Evolutionary conservation across 2,888 invertebrate species (phyloP).

Genomic region (Pelosia muscerda): DNA sequence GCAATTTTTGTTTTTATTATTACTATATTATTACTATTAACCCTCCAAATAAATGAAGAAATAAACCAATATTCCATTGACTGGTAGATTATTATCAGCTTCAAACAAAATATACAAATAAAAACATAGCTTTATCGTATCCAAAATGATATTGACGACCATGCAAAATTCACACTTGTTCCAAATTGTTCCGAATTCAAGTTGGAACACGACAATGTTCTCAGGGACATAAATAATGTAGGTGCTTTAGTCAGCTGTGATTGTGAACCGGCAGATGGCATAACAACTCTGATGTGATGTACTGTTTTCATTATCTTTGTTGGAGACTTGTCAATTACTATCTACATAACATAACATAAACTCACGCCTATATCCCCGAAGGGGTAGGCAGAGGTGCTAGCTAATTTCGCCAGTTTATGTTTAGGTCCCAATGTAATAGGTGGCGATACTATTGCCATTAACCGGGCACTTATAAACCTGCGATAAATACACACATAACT

Average conservation of each 20-base stretch:
- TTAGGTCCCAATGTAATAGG: too few relatives aligned
- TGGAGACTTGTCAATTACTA: background rate
- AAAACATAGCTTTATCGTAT: constrained; percentile 14
- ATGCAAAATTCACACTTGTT: constrained; percentile 31
- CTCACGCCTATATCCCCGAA: too few relatives aligned
- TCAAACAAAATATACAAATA: background rate
- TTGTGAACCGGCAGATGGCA: constrained; percentile 37
- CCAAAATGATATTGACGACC: constrained; percentile 4
- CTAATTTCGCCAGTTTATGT: too few relatives aligned
- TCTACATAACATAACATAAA: too few relatives aligned
- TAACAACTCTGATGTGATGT: background rate
- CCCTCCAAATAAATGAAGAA: too few relatives aligned
- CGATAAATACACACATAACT: too few relatives aligned
- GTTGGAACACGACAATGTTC: constrained; percentile 28
- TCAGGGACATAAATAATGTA: constrained; percentile 40
- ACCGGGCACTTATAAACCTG: too few relatives aligned
- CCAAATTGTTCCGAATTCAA: constrained; percentile 22
- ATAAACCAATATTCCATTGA: background rate
- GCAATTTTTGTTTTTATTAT: too few relatives aligned
- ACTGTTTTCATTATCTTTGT: constrained; percentile 6
- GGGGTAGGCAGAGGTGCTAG: too few relatives aligned
- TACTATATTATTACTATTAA: too few relatives aligned
- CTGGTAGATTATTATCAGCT: background rate
- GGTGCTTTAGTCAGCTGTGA: constrained; percentile 20
- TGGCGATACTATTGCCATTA: too few relatives aligned